Percentiles rank a stretch among this genome's conserved stretches.
These are phyloP conservation scores for Takifugu bimaculatus DNA, from an alignment of 2,113 vertebrate species.

Conservation along the genomic window DNA sequence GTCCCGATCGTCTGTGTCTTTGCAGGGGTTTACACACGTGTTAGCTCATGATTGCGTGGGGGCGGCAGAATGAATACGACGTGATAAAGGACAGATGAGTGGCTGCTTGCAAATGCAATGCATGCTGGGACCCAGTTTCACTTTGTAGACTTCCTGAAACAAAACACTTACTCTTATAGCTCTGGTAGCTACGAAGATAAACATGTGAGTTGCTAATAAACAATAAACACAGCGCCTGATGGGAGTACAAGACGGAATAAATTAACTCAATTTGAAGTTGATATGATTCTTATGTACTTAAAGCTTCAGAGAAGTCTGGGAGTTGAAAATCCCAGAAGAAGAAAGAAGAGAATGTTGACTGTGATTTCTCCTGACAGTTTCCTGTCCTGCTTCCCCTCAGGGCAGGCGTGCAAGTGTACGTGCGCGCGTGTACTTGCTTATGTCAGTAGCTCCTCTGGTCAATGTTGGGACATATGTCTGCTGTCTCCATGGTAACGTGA, in stretches of 20 bases:
- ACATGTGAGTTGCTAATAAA: conserved; percentile 42
- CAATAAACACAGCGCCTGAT: conserved; percentile 43
- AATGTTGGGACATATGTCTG: conserved; percentile 55
- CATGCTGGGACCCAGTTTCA: conserved; percentile 30
- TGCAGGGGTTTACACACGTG: not conserved
- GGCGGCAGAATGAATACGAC: conserved; percentile 14
- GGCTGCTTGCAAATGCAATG: conserved; percentile 14
- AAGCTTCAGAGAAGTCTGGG: conserved; percentile 37
- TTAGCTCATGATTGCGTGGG: not conserved
- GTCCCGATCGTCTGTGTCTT: not conserved
- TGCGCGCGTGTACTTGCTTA: not conserved
- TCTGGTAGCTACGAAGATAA: conserved; percentile 47
- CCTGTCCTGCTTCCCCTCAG: conserved; percentile 42
- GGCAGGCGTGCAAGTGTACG: conserved; percentile 9
- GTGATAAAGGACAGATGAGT: conserved; percentile 24
- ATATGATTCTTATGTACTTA: conserved; percentile 26
- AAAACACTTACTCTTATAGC: conserved; percentile 31
- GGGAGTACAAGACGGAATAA: conserved; percentile 42
- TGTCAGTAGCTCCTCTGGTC: conserved; percentile 27
- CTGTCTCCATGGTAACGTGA: conserved; percentile 60
- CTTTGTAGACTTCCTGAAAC: conserved; percentile 44
- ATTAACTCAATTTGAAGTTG: conserved; percentile 21
- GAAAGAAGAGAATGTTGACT: conserved; percentile 53
- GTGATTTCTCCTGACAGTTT: conserved; percentile 60
- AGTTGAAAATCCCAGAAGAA: conserved; percentile 26